Evolutionary conservation across 2,888 invertebrate genomes (phyloP).

Genomic region (Deilephila porcellus): DNA sequence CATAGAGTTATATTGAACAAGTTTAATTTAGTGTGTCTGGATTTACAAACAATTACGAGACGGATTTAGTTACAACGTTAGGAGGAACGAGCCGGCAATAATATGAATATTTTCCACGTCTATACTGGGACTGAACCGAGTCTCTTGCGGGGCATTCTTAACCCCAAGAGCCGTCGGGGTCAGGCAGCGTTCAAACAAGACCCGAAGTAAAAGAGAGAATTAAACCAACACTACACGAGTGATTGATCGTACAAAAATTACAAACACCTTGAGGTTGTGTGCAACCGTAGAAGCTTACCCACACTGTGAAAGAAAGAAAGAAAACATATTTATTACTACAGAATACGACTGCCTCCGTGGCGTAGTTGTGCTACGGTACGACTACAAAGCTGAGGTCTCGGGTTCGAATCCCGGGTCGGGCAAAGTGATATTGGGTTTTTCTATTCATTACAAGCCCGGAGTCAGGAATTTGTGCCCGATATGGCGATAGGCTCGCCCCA

Average conservation of each 20-base stretch:
- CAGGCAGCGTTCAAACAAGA: slow-evolving; percentile 20
- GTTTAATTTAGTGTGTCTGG: background rate
- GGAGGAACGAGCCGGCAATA: background rate
- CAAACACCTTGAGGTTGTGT: background rate
- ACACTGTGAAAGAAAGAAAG: too few relatives aligned
- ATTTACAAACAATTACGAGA: background rate
- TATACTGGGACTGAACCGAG: background rate
- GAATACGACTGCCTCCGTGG: too few relatives aligned
- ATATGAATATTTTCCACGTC: background rate
- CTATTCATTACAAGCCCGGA: too few relatives aligned
- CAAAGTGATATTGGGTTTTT: too few relatives aligned
- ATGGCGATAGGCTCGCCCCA: too few relatives aligned
- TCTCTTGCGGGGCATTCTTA: slow-evolving; percentile 14
- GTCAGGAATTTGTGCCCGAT: too few relatives aligned
- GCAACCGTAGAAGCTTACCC: background rate
- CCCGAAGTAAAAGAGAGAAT: slow-evolving; percentile 9
- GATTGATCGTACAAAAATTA: slow-evolving; percentile 16
- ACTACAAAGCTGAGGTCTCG: too few relatives aligned
- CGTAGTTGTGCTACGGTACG: too few relatives aligned
- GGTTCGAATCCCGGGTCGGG: too few relatives aligned
- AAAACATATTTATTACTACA: too few relatives aligned
- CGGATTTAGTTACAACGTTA: background rate
- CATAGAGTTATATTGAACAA: background rate
- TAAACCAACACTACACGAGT: slow-evolving; percentile 1
- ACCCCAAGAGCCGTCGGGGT: slow-evolving; percentile 5